Conservation (phyloP, 2,113 vertebrate genomes). For the Triplophysa tibetana region DNA sequence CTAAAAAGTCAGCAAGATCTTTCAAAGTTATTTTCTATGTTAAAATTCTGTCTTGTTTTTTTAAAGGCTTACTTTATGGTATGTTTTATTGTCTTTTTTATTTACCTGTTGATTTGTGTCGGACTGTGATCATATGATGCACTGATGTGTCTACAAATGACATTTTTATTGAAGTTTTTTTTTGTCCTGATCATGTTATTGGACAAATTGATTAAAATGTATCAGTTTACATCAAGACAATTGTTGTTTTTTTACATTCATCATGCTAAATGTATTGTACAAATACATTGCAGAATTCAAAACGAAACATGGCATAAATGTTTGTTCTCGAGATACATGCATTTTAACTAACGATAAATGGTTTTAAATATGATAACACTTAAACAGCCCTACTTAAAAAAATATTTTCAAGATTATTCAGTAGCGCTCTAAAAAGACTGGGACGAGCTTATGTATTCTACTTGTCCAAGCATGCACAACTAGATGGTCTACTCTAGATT, state of each 20-base stretch:
- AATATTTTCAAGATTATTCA: not conserved
- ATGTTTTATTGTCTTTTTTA: slow-evolving; percentile 53
- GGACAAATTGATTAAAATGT: slow-evolving; percentile 62
- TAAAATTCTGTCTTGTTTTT: slow-evolving; percentile 23
- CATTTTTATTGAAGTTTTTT: slow-evolving; percentile 63
- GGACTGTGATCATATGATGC: slow-evolving; percentile 52
- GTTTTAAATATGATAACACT: not conserved
- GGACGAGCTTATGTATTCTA: not conserved
- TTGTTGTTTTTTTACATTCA: slow-evolving; percentile 1
- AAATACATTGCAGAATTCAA: too few relatives aligned
- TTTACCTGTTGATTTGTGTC: slow-evolving; percentile 48
- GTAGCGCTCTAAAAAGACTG: not conserved
- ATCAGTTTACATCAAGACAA: slow-evolving; percentile 60
- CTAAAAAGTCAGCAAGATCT: slow-evolving; percentile 71
- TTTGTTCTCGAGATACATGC: not conserved
- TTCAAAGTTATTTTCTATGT: slow-evolving; percentile 49
- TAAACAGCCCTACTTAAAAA: not conserved
- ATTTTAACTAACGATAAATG: not conserved
- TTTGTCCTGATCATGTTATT: slow-evolving; percentile 61
- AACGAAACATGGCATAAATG: not conserved
- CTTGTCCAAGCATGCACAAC: not conserved
- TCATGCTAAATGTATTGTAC: not conserved
- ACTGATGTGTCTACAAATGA: slow-evolving; percentile 63
- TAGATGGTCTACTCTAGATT: not conserved
- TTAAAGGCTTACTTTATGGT: slow-evolving; percentile 49